Evolutionary conservation across 2,888 invertebrate species (phyloP), one percentile per base, ranked within the genome.

Genomic region (Hanleya hanleyi): DNA sequence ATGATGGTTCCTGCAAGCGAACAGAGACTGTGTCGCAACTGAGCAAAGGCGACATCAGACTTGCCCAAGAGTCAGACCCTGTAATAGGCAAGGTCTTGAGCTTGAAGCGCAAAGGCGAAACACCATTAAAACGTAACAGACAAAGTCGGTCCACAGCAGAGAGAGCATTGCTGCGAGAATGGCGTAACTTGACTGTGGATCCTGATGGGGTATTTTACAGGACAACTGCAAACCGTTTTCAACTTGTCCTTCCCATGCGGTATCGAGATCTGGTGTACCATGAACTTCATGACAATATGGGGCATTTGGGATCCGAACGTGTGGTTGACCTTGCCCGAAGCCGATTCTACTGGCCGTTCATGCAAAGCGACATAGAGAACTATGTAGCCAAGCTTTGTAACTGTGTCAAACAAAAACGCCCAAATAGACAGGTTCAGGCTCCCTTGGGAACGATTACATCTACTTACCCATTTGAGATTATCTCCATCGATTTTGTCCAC

Each of bases 321-420:
- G 61, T 61, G 29, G 0, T 64, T 0, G 47, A 51, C n/a, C 29
- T 69, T 18, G 36, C 49, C 7, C 68, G 61, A 32, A n/a, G 26
- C 18, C 22, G 64, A 5, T 68, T 73, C 26, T 69, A 64, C 35
- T 73, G 73, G 69, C 64, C 37, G n/a, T 41, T 41, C 6, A 69
- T 69, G 41, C 26, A 66, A n/a, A 41, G n/a, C 26, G 67, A 41
- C 36, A 47, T 67, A 29, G 49, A 22, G n/a, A 18, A 38, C 9
- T 67, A 67, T 67, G 67, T 67, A 12, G 47, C 3, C 12, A 38
- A 67, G 49, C 12, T 18, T 18, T 67, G 67, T 67, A 22, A 9
- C 1, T 67, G 67, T 38, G 26, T 67, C 15, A 67, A 67, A 36
- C 47, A 47, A 18, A 67, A 67, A 47, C 12, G 32, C 12, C 67